phyloP scores from a whole-genome alignment of 2,797 vertebrate species.

The Phoxinus dragarum region DNA sequence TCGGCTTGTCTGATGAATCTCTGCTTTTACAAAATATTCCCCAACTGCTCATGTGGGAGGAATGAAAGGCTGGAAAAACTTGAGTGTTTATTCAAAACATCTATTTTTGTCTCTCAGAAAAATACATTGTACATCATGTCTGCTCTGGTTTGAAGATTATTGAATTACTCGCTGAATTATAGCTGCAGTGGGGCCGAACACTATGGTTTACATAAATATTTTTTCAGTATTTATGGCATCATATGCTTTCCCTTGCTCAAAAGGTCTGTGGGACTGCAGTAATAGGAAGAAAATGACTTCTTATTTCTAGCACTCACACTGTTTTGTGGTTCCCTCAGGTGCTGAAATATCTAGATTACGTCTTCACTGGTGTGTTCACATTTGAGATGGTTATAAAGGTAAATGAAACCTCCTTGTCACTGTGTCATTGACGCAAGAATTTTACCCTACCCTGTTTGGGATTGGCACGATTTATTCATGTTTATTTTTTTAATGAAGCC shows the following conservation, averaged over 20 bases:
- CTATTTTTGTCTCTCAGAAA: not conserved
- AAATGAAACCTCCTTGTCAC: constrained; percentile 10
- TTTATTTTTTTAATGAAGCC: not conserved
- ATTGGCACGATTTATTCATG: not conserved
- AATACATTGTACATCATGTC: constrained; percentile 3
- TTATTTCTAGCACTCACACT: not conserved
- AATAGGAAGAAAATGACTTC: not conserved
- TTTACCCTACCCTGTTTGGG: not conserved
- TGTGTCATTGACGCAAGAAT: not conserved
- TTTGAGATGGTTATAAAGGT: constrained; percentile 99
- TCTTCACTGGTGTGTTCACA: constrained; percentile 98
- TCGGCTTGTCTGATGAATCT: constrained; percentile 33
- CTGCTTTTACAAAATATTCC: constrained; percentile 10
- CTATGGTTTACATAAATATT: not conserved
- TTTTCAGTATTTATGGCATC: not conserved
- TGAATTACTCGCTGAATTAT: constrained; percentile 4
- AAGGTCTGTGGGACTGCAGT: not conserved
- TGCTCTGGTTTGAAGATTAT: not conserved
- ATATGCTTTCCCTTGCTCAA: not conserved
- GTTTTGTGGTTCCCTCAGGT: constrained; percentile 76
- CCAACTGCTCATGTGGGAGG: constrained; percentile 12
- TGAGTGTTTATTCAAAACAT: not conserved
- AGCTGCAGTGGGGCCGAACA: not conserved
- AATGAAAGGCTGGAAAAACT: not conserved
- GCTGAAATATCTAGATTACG: constrained; percentile 97